Evolutionary conservation across 2,797 vertebrate genomes (phyloP).

Genomic region (Enteromius viviparus): DNA sequence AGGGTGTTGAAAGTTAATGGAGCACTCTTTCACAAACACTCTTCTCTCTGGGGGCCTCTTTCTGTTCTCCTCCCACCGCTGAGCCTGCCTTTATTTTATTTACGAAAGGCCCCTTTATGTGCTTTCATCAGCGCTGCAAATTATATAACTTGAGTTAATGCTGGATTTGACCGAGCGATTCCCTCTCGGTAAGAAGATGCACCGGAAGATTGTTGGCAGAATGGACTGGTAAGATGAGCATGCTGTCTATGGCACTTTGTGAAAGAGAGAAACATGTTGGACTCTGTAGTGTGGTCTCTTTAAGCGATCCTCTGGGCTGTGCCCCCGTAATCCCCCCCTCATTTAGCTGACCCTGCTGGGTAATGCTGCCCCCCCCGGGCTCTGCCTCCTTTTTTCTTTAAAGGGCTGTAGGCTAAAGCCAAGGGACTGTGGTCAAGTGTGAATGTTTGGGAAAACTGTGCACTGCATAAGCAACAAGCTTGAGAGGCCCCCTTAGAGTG

Average conservation of each 20-base stretch:
- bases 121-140: slow-evolving; percentile 45
- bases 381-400: slow-evolving; percentile 53
- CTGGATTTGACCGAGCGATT: slow-evolving; percentile 28
- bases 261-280: slow-evolving; percentile 12
- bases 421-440: slow-evolving; percentile 13
- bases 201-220: slow-evolving; percentile 11
- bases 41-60: slow-evolving; percentile 71
- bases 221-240: neutral
- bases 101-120: slow-evolving; percentile 57
- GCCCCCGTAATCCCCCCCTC: slow-evolving; percentile 49
- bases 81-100: slow-evolving; percentile 66
- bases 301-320: slow-evolving; percentile 50
- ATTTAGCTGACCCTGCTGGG: slow-evolving; percentile 45
- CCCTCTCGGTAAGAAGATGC: neutral
- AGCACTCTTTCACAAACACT: slow-evolving; percentile 78
- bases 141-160: slow-evolving; percentile 36
- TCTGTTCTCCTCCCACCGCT: slow-evolving; percentile 66
- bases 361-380: neutral
- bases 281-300: slow-evolving; percentile 47
- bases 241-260: slow-evolving; percentile 25
- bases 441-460: slow-evolving; percentile 67
- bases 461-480: slow-evolving; percentile 71
- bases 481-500: slow-evolving; percentile 72
- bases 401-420: slow-evolving; percentile 67
- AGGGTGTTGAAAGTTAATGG: slow-evolving; percentile 75